phyloP scores from a whole-genome alignment of 2,888 invertebrate species.

The Dryobota labecula region DNA sequence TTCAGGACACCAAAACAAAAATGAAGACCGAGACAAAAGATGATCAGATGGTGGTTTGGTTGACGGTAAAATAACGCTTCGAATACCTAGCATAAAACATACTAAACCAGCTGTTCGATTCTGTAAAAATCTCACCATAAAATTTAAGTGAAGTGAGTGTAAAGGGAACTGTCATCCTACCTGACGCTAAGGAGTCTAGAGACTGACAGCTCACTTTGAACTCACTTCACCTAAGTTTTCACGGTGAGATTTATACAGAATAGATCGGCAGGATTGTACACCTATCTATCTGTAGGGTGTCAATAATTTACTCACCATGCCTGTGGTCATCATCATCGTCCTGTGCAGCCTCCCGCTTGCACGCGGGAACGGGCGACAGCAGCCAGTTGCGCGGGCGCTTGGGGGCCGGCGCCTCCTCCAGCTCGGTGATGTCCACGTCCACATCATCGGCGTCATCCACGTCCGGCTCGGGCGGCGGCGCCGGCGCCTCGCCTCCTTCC shows the following conservation, averaged over 20 bases:
- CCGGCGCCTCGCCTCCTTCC: constrained; percentile 91
- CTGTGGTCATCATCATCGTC: constrained; percentile 87
- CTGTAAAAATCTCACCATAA: too few species aligned
- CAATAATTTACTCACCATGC: constrained; percentile 77
- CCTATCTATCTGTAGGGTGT: not conserved
- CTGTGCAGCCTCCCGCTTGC: constrained; percentile 79
- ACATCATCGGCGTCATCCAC: constrained; percentile 82
- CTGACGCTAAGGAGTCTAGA: too few species aligned
- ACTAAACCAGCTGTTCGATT: too few species aligned
- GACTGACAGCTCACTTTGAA: too few species aligned
- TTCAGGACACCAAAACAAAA: too few species aligned
- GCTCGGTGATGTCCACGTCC: constrained; percentile 88
- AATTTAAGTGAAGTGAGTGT: too few species aligned
- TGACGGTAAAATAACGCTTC: not conserved
- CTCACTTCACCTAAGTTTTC: too few species aligned
- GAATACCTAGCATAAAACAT: not conserved
- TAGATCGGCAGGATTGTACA: not conserved
- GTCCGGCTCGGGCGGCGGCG: constrained; percentile 88
- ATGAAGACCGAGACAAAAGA: too few species aligned
- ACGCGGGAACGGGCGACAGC: constrained; percentile 84
- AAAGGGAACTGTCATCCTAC: too few species aligned
- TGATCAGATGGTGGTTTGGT: not conserved
- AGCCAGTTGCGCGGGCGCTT: constrained; percentile 88
- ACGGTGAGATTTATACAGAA: too few species aligned
- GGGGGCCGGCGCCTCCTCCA: constrained; percentile 84